phyloP scores from a whole-genome alignment of 2,888 invertebrate species.

The Caenorhabditis drosophilae region DNA sequence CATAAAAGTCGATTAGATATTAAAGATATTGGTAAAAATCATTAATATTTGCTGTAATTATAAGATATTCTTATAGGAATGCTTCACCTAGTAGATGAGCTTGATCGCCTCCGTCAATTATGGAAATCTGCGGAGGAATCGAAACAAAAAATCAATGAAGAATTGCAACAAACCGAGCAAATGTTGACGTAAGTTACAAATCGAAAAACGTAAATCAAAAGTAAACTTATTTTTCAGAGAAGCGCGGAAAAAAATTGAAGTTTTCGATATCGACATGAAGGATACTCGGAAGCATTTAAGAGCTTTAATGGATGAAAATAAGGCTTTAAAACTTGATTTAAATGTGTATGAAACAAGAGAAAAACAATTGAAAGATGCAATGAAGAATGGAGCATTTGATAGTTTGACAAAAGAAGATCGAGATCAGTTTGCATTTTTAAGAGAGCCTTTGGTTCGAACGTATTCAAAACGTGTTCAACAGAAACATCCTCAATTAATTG shows the following conservation, averaged over 20 bases:
- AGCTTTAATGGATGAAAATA: conserved; percentile 41
- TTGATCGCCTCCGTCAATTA: conserved; percentile 32
- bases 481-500: conserved; percentile 25
- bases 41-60: background rate
- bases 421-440: conserved; percentile 30
- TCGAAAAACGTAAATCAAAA: no score
- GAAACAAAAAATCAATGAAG: conserved; percentile 14
- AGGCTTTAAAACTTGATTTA: conserved; percentile 43
- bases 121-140: conserved; percentile 35
- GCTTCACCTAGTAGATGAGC: conserved; percentile 31
- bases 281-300: conserved; percentile 50
- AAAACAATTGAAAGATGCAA: conserved; percentile 41
- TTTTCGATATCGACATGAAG: conserved; percentile 41
- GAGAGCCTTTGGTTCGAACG: conserved; percentile 27
- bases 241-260: conserved; percentile 23
- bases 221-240: no score
- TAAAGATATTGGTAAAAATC: conserved; percentile 20
- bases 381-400: conserved; percentile 42
- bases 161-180: conserved; percentile 19
- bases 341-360: conserved; percentile 41
- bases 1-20: conserved; percentile 23
- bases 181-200: no score
- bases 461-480: conserved; percentile 34
- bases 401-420: conserved; percentile 38
- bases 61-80: conserved; percentile 11